Conservation (phyloP, 2,888 invertebrate genomes). For the Scaptomyza cyrtandrae region DNA sequence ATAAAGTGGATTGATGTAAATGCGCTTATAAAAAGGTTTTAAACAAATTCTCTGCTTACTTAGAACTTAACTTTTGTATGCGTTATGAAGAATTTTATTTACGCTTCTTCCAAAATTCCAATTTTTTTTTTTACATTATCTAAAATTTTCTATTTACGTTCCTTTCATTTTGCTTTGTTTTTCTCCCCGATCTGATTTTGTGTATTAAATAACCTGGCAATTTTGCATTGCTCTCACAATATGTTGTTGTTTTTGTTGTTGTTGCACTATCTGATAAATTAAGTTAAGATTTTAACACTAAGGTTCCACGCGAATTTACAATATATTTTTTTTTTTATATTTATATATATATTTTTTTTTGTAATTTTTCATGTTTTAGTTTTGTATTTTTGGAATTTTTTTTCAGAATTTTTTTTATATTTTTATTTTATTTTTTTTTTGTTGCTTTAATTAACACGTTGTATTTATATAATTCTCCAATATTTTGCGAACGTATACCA, state of each 20-base stretch:
- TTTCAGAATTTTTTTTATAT: slow-evolving; percentile 13
- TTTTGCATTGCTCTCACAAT: slow-evolving; percentile 28
- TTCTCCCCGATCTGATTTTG: slow-evolving; percentile 15
- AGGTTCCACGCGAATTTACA: slow-evolving; percentile 68
- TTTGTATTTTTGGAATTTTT: slow-evolving; percentile 32
- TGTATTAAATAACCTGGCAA: slow-evolving; percentile 38
- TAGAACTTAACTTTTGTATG: slow-evolving; percentile 33
- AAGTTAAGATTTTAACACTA: slow-evolving; percentile 56
- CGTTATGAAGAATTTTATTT: slow-evolving; percentile 17
- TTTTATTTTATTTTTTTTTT: slow-evolving; percentile 26
- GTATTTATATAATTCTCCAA: slow-evolving; percentile 40
- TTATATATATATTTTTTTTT: slow-evolving; percentile 15
- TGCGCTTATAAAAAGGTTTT: slow-evolving; percentile 64
- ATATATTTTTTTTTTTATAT: slow-evolving; percentile 39
- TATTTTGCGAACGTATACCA: slow-evolving; percentile 37
- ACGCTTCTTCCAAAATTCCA: slow-evolving; percentile 54
- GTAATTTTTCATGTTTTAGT: slow-evolving; percentile 21
- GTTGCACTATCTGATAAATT: slow-evolving; percentile 52
- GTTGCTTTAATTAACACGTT: slow-evolving; percentile 45
- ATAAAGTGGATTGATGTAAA: slow-evolving; percentile 57
- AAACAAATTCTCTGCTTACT: slow-evolving; percentile 49
- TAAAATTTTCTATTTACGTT: slow-evolving; percentile 49
- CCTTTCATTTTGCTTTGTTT: slow-evolving; percentile 14
- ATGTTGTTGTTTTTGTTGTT: slow-evolving; percentile 13
- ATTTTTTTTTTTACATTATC: slow-evolving; percentile 46